Conservation (phyloP, 2,113 vertebrate species). For the Indicator maculatus region DNA sequence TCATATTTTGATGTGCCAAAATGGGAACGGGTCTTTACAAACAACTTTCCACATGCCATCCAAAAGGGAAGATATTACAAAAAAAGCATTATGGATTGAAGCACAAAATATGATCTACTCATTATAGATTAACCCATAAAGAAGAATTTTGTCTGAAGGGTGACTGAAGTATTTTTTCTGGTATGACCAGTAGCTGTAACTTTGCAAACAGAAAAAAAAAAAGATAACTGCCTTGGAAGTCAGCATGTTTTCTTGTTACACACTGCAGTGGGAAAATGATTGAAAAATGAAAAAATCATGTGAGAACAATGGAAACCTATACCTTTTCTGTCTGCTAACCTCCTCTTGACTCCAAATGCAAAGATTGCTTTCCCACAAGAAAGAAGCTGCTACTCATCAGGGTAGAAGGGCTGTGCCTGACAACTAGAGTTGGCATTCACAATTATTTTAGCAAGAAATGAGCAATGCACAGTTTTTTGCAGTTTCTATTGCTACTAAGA, state of each 20-base stretch:
- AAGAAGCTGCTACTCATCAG: background rate
- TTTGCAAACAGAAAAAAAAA: background rate
- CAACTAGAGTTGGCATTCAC: background rate
- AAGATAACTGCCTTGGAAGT: background rate
- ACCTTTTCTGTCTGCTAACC: background rate
- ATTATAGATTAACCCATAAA: background rate
- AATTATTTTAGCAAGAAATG: slow-evolving; percentile 58
- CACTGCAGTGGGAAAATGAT: background rate
- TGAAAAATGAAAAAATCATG: background rate
- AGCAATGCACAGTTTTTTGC: slow-evolving; percentile 27
- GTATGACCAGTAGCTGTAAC: background rate
- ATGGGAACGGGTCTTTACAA: background rate
- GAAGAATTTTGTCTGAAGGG: background rate
- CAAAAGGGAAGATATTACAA: background rate
- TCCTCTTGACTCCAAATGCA: slow-evolving; percentile 10
- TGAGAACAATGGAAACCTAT: background rate
- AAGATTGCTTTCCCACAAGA: background rate
- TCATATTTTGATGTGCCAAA: background rate
- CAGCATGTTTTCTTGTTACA: background rate
- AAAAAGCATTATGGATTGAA: background rate
- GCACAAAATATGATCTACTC: background rate
- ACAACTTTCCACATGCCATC: background rate
- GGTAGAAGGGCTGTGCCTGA: background rate
- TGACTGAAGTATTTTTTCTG: background rate
- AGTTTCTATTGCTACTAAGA: slow-evolving; percentile 57